Evolutionary conservation across 2,797 vertebrate genomes (phyloP).

Genomic region (Channa striata): DNA sequence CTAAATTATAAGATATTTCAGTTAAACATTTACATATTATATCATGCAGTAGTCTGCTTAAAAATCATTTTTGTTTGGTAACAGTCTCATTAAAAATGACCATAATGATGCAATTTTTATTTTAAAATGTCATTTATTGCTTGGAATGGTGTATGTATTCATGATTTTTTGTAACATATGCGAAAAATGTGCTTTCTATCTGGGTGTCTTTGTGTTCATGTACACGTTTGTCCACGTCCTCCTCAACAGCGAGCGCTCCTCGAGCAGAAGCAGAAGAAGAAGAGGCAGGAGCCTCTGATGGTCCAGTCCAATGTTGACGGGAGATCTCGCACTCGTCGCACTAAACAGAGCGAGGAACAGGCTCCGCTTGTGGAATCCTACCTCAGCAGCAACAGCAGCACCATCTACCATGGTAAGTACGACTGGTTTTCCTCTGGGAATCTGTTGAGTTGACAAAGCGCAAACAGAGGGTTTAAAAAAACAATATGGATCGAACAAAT

Average conservation of each 20-base stretch:
- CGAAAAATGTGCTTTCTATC: conserved; percentile 13
- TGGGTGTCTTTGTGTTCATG: conserved; percentile 6
- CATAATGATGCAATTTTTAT: too few species aligned
- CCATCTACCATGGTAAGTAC: conserved; percentile 93
- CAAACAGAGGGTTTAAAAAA: conserved; percentile 32
- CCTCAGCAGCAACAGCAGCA: conserved; percentile 96
- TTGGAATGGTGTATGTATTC: too few species aligned
- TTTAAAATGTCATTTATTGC: too few species aligned
- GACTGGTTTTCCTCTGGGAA: background rate
- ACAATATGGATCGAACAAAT: conserved; percentile 31
- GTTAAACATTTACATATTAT: background rate
- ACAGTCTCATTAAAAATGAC: too few species aligned
- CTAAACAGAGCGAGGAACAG: conserved; percentile 95
- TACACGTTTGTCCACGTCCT: background rate
- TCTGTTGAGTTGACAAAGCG: conserved; percentile 26
- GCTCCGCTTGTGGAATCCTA: conserved; percentile 97
- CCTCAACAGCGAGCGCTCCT: conserved; percentile 89
- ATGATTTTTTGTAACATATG: too few species aligned
- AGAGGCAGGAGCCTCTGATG: conserved; percentile 98
- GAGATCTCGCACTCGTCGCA: conserved; percentile 90
- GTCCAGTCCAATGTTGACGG: conserved; percentile 96
- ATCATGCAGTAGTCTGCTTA: too few species aligned
- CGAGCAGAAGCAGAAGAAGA: conserved; percentile 99
- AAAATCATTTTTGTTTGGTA: background rate
- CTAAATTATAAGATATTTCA: background rate